Evolutionary conservation across 2,797 vertebrate species (phyloP).

Genomic region (Bryconaethiops microstoma): DNA sequence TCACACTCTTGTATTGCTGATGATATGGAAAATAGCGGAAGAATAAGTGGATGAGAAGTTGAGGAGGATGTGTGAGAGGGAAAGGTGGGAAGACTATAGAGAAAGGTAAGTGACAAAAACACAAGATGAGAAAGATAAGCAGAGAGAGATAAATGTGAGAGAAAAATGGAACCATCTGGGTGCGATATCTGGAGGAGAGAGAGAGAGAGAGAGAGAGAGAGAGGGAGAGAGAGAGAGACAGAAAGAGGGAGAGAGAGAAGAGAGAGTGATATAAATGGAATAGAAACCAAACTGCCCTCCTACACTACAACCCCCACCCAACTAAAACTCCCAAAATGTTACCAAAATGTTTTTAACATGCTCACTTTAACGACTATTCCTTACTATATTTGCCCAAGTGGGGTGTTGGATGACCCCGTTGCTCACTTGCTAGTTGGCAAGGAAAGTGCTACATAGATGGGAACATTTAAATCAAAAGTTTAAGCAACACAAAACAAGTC

Average conservation of each 20-base stretch:
- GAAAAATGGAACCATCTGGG: not conserved
- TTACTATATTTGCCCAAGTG: not conserved
- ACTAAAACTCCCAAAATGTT: not conserved
- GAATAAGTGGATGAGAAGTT: constrained; percentile 3
- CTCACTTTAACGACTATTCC: not conserved
- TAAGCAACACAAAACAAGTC: too few species aligned
- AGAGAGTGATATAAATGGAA: too few species aligned
- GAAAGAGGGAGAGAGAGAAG: too few species aligned
- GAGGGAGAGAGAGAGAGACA: too few species aligned
- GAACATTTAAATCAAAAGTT: too few species aligned
- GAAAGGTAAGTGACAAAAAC: not conserved
- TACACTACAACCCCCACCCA: not conserved
- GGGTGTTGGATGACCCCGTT: not conserved
- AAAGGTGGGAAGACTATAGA: not conserved
- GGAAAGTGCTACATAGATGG: too few species aligned
- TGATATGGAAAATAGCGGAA: not conserved
- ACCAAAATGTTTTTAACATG: not conserved
- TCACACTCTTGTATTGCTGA: constrained; percentile 16
- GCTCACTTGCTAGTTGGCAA: too few species aligned
- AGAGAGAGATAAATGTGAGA: constrained; percentile 6
- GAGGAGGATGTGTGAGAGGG: constrained; percentile 12
- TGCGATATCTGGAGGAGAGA: not conserved
- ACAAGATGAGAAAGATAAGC: not conserved
- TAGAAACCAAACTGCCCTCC: constrained; percentile 4
- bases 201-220: too few species aligned